Conservation (phyloP, 1,140 invertebrate species). For the Alviniconcha marisindica region DNA sequence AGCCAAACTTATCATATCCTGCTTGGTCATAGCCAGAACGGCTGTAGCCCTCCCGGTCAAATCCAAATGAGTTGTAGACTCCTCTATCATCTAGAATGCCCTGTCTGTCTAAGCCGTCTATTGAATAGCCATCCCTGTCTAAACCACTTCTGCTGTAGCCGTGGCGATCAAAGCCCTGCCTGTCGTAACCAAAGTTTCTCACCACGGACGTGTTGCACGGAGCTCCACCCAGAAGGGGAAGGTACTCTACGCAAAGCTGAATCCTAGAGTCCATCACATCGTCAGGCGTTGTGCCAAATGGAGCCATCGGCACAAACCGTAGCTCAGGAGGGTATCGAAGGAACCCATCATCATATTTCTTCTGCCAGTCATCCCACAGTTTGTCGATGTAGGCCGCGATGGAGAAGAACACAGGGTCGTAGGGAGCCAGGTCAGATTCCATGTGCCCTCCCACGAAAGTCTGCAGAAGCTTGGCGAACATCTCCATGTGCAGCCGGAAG, state of each 20-base stretch:
- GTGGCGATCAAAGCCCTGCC: conserved; percentile 63
- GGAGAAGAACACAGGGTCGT: conserved; percentile 67
- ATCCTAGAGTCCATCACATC: conserved; percentile 58
- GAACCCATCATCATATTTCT: conserved; percentile 51
- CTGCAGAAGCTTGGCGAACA: conserved; percentile 56
- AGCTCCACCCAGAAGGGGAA: conserved; percentile 57
- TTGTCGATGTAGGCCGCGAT: conserved; percentile 65
- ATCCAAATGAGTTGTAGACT: conserved; percentile 58
- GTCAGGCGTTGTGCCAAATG: conserved; percentile 63
- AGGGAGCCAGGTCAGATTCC: conserved; percentile 58
- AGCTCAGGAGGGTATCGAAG: conserved; percentile 51
- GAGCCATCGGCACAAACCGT: conserved; percentile 59
- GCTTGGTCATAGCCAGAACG: conserved; percentile 61
- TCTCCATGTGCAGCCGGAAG: conserved; percentile 62
- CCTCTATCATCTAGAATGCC: conserved; percentile 56
- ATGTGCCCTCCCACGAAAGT: conserved; percentile 67
- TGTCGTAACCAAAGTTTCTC: conserved; percentile 51
- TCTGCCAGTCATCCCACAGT: conserved; percentile 67
- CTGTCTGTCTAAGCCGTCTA: conserved; percentile 52
- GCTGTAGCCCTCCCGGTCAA: conserved; percentile 60
- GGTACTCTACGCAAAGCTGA: conserved; percentile 67
- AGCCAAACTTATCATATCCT: conserved; percentile 64
- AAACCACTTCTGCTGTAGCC: conserved; percentile 62
- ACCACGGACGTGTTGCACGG: conserved; percentile 58
- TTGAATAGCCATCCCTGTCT: conserved; percentile 60